phyloP scores from a whole-genome alignment of 92 coral and sea anemone genomes.

The Porites rus region DNA sequence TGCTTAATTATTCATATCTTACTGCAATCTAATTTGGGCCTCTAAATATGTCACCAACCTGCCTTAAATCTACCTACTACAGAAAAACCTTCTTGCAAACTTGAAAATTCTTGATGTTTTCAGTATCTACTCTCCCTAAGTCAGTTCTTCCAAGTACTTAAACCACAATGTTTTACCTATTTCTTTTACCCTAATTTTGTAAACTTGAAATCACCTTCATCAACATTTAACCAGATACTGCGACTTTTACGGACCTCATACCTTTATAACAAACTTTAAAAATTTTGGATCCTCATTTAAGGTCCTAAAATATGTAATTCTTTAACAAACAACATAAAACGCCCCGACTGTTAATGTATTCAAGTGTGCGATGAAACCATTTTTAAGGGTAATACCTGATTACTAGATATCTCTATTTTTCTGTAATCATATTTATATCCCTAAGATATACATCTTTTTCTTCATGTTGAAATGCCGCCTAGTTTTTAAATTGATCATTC shows the following conservation, averaged over 20 bases:
- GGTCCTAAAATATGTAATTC: slow-evolving; percentile 15
- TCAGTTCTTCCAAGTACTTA: too few species aligned
- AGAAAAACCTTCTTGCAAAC: background rate
- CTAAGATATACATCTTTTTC: too few species aligned
- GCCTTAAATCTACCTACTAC: background rate
- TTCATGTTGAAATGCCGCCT: too few species aligned
- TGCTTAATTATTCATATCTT: background rate
- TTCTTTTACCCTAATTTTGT: background rate
- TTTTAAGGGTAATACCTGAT: background rate
- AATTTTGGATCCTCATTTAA: background rate
- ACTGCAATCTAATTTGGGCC: background rate
- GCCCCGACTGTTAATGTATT: background rate
- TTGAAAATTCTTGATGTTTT: background rate
- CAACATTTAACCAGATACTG: background rate
- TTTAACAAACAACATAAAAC: background rate
- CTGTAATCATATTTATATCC: too few species aligned
- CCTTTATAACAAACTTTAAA: slow-evolving; percentile 1
- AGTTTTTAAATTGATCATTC: too few species aligned
- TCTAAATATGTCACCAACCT: slow-evolving; percentile 1
- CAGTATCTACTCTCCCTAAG: too few species aligned
- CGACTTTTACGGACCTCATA: slow-evolving; percentile 8
- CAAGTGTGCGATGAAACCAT: background rate
- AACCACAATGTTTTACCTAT: too few species aligned
- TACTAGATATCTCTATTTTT: too few species aligned
- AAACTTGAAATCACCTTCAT: slow-evolving; percentile 1